Percentiles rank a stretch among this genome's conserved stretches.
Conservation (phyloP, 2,888 invertebrate genomes). For the Netelia melanura region DNA sequence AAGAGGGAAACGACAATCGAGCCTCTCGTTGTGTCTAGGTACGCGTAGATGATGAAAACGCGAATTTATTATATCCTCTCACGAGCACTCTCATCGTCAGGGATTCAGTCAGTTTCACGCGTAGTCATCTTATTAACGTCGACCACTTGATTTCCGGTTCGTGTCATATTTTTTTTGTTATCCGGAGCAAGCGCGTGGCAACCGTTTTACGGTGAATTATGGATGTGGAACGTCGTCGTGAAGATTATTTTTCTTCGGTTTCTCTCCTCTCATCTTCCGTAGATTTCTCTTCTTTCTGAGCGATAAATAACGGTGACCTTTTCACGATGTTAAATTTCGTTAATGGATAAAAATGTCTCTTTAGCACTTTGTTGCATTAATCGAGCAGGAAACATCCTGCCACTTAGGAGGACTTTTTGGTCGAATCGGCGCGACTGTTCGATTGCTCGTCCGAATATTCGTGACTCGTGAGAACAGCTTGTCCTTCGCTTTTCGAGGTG, state of each 20-base stretch:
- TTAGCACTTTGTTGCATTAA: neutral
- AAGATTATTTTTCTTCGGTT: slow-evolving; percentile 28
- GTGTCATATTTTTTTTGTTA: slow-evolving; percentile 16
- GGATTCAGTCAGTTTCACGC: slow-evolving; percentile 29
- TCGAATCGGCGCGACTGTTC: slow-evolving; percentile 59
- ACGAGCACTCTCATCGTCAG: slow-evolving; percentile 37
- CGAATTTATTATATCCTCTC: slow-evolving; percentile 18
- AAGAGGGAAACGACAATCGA: neutral
- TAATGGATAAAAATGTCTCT: neutral
- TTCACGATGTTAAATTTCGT: slow-evolving; percentile 21
- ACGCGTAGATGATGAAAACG: slow-evolving; percentile 41
- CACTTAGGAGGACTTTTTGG: slow-evolving; percentile 63
- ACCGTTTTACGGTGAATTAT: slow-evolving; percentile 11
- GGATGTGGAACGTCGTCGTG: slow-evolving; percentile 45
- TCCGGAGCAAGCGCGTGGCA: slow-evolving; percentile 24
- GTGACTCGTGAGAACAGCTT: slow-evolving; percentile 51
- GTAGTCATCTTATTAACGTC: slow-evolving; percentile 17
- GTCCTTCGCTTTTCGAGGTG: slow-evolving; percentile 67
- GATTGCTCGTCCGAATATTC: slow-evolving; percentile 38
- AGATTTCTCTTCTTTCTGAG: slow-evolving; percentile 10
- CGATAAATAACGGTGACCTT: slow-evolving; percentile 35
- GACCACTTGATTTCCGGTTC: slow-evolving; percentile 27
- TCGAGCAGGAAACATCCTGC: neutral
- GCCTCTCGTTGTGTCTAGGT: slow-evolving; percentile 15
- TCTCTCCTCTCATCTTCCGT: slow-evolving; percentile 22